These are phyloP conservation scores for Anableps anableps DNA, from an alignment of 2,797 vertebrate species.

Conservation along the genomic window DNA sequence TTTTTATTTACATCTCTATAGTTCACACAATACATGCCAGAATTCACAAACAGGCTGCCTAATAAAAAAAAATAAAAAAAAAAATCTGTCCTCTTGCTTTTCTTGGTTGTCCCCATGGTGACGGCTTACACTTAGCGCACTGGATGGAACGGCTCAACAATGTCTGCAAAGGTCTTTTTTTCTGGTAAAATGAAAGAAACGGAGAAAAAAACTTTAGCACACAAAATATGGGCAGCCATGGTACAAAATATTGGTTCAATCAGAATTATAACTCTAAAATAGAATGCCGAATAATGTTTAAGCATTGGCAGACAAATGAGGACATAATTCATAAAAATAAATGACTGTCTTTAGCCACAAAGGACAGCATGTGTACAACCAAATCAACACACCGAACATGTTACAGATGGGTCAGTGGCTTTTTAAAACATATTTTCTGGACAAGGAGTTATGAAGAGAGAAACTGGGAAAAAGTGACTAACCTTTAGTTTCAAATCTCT, in stretches of 20 bases:
- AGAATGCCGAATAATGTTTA: not conserved
- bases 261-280: not conserved
- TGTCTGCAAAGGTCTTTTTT: constrained; percentile 83
- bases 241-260: not conserved
- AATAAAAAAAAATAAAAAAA: not conserved
- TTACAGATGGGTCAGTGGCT: too few species aligned
- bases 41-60: constrained; percentile 39
- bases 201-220: constrained; percentile 1
- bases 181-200: constrained; percentile 74
- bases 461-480: constrained; percentile 4
- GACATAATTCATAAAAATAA: too few species aligned
- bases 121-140: constrained; percentile 79
- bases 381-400: not conserved
- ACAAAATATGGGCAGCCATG: not conserved
- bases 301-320: not conserved
- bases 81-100: constrained; percentile 24
- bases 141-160: constrained; percentile 87
- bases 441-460: not conserved
- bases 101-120: not conserved
- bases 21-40: constrained; percentile 47
- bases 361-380: not conserved
- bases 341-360: not conserved
- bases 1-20: constrained; percentile 70
- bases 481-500: constrained; percentile 83
- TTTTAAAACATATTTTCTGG: not conserved